Evolutionary conservation across 2,888 invertebrate species (phyloP), one percentile per base, ranked within the genome.

Genomic region (Thyatira batis): DNA sequence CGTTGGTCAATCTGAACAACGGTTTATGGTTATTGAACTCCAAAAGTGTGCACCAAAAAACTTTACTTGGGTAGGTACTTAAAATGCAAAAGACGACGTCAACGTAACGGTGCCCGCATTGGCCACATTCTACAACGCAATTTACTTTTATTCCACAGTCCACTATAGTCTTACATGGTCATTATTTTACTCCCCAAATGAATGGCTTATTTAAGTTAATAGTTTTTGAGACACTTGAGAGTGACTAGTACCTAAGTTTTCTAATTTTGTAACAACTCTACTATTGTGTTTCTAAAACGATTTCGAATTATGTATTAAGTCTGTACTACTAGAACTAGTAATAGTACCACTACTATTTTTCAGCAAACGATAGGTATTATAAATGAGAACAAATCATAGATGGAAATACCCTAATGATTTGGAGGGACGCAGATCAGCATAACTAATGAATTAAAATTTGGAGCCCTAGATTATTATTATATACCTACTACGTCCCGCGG

Each of bases 1-100:
- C 33, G n/a, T n/a, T n/a, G n/a, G 39, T 13, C 11, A 39, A 39
- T 17, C 8, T 13, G 13, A 33, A 13, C 30, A 30, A 30, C 33
- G 5, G 13, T 17, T 39, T 17, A 39, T 39, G 50, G 52, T 50
- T 45, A 51, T 10, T 3, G 13, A 10, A 54, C 33, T 25, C 39
- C 54, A 46, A 53, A 51, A 28, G 56, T 44, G 49, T 44, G 49
- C 53, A 50, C 11, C 20, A 54, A 54, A 54, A 23, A 43, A 53
- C 58, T 52, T 57, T 51, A 50, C n/a, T n/a, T n/a, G n/a, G n/a
- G n/a, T 46, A 25, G 20, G 17, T 51, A 30, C n/a, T 72, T 64
- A 60, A 62, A 57, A 69, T 73, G 58, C 69, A 59, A 54, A 51
- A 53, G 61, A 60, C 54, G 49, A 23, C 54, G 49, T 48, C 45